phyloP scores from a whole-genome alignment of 1,140 invertebrate genomes.

The Mizuhopecten yessoensis region DNA sequence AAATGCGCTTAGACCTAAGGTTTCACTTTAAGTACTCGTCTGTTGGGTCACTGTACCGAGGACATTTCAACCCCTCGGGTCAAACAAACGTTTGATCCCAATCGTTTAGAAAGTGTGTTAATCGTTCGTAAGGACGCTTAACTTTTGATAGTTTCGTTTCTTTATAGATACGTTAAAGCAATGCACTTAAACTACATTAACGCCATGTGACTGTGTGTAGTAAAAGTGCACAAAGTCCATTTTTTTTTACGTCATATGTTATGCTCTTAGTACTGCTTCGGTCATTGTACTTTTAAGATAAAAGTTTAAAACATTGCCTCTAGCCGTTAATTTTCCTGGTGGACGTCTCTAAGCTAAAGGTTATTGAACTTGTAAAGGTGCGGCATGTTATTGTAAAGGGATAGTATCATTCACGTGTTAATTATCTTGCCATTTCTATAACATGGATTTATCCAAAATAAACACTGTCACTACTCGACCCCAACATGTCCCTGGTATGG shows the following conservation, averaged over 20 bases:
- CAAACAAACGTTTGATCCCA: slow-evolving; percentile 12
- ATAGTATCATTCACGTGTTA: no score
- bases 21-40: background rate
- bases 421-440: no score
- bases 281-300: background rate
- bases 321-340: background rate
- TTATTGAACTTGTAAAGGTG: no score
- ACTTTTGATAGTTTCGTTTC: background rate
- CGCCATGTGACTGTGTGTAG: background rate
- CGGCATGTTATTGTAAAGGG: no score
- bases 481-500: no score
- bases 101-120: slow-evolving; percentile 7
- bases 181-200: background rate
- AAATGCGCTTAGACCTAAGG: no score
- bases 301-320: background rate
- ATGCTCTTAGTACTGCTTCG: background rate
- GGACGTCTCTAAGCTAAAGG: background rate
- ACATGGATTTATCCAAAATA: no score
- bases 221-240: background rate
- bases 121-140: background rate
- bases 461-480: no score
- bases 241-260: background rate
- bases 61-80: background rate
- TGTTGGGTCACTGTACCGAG: background rate
- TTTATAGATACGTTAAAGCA: no score